A percentile compares a stretch with the other conserved stretches of the same genome.
phyloP scores from a whole-genome alignment of 2,797 vertebrate genomes.

The Aeoliscus strigatus region DNA sequence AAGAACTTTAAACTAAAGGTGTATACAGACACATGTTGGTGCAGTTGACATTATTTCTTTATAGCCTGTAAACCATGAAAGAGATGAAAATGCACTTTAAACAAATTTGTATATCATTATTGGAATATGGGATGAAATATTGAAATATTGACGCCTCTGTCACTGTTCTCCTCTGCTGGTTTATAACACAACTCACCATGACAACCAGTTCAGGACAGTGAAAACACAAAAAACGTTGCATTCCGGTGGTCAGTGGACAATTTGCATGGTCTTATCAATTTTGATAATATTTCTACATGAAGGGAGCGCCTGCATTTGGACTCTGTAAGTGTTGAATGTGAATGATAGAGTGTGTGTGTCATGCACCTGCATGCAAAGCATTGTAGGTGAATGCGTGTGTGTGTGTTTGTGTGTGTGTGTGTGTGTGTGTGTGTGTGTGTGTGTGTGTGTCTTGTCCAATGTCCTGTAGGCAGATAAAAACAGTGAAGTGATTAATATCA shows the following conservation, averaged over 20 bases:
- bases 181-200: conserved; percentile 4
- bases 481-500: conserved; percentile 13
- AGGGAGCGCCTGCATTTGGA: conserved; percentile 40
- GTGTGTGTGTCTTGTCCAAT: conserved; percentile 3
- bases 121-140: too few species aligned
- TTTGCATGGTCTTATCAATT: conserved; percentile 46
- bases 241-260: background rate
- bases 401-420: conserved; percentile 1
- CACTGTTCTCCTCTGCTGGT: conserved; percentile 1
- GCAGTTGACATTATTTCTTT: background rate
- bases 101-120: too few species aligned
- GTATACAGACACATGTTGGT: background rate
- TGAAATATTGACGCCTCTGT: background rate
- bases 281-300: conserved; percentile 59
- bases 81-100: too few species aligned
- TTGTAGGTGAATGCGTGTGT: background rate
- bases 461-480: conserved; percentile 6
- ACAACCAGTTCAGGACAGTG: background rate
- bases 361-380: conserved; percentile 5
- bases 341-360: conserved; percentile 18
- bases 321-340: conserved; percentile 12
- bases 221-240: too few species aligned
- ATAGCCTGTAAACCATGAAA: too few species aligned
- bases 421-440: background rate
- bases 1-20: conserved; percentile 1